Conservation (phyloP, 2,113 vertebrate genomes). For the Sakesphorus luctuosus region DNA sequence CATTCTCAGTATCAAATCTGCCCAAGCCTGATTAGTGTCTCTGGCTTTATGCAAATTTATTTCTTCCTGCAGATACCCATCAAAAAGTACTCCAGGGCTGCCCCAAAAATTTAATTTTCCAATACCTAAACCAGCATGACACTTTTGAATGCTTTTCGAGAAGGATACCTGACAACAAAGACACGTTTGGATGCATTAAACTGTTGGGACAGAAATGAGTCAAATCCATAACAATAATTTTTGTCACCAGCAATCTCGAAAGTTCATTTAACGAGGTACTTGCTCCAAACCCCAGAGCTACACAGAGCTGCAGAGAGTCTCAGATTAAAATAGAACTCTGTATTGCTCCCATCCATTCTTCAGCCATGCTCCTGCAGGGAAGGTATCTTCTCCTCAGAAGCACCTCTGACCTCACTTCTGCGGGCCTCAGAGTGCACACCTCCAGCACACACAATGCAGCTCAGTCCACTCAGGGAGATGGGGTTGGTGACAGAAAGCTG, state of each 20-base stretch:
- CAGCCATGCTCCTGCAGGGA: neutral
- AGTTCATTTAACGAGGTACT: neutral
- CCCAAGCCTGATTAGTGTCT: neutral
- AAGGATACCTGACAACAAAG: neutral
- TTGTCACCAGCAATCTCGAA: neutral
- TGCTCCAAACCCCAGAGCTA: neutral
- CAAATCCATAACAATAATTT: neutral
- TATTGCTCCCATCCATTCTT: neutral
- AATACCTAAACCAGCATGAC: neutral
- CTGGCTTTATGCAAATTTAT: neutral
- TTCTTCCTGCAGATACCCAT: neutral
- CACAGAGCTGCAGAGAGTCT: too few relatives aligned
- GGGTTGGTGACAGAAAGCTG: neutral
- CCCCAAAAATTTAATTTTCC: neutral
- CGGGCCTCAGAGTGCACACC: neutral
- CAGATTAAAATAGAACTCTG: neutral
- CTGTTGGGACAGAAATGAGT: neutral
- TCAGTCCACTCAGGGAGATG: neutral
- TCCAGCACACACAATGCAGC: neutral
- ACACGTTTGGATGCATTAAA: neutral
- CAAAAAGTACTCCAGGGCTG: neutral
- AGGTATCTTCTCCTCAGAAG: neutral
- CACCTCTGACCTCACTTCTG: neutral
- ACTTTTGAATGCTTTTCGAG: neutral
- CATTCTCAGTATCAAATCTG: neutral